Percentiles rank a stretch among this genome's conserved stretches.
phyloP scores from a whole-genome alignment of 1,140 invertebrate genomes.

The Hyles vespertilio region DNA sequence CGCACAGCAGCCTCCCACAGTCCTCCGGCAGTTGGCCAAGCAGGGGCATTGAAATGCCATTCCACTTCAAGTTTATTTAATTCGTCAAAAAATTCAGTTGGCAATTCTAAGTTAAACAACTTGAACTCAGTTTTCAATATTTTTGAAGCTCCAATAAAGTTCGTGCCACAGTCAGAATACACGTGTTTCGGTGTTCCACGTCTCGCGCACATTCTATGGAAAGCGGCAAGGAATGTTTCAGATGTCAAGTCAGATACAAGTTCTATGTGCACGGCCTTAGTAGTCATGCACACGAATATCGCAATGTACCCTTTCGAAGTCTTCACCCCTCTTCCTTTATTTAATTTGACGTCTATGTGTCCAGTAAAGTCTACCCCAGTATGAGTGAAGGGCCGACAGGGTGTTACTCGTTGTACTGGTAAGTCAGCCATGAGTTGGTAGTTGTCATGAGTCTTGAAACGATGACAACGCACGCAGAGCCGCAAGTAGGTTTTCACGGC shows the following conservation, averaged over 20 bases:
- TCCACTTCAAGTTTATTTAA: neutral
- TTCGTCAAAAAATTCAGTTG: constrained; percentile 8
- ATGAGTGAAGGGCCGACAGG: neutral
- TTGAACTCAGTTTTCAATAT: constrained; percentile 2
- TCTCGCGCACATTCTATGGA: neutral
- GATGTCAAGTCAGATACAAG: neutral
- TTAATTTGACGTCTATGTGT: neutral
- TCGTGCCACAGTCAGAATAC: constrained; percentile 1
- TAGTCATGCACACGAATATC: neutral
- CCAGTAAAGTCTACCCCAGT: neutral
- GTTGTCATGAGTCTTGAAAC: no score
- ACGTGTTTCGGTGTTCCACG: neutral
- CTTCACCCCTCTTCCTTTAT: neutral
- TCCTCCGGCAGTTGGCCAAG: neutral
- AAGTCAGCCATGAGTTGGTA: no score
- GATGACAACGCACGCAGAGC: no score
- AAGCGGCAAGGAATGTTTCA: neutral
- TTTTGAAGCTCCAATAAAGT: constrained; percentile 6
- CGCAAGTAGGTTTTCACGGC: no score
- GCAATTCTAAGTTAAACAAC: constrained; percentile 1
- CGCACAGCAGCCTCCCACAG: neutral
- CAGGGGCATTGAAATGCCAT: constrained; percentile 4
- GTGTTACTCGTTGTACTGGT: no score
- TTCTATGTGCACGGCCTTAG: constrained; percentile 1
- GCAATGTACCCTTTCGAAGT: neutral